Conservation (phyloP, 1,140 invertebrate species). For the Pollicipes pollicipes region DNA sequence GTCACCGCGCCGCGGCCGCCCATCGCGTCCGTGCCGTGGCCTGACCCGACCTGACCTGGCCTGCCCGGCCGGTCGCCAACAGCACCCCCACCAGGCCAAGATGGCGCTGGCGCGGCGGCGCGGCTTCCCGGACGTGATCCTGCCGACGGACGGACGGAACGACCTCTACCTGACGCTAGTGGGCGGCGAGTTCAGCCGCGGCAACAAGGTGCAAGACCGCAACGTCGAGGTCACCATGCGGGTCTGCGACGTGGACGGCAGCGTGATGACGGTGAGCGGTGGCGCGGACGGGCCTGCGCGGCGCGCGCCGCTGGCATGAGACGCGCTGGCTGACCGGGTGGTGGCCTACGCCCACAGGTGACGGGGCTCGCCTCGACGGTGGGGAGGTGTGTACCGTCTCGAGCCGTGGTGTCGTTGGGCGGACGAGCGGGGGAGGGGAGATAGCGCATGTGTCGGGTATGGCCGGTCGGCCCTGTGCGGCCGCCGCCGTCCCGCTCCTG, state of each 20-base stretch:
- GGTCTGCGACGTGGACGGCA: conserved; percentile 63
- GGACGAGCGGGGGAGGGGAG: no score
- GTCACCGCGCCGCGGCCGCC: neutral
- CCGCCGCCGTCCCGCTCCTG: no score
- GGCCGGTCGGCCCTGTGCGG: no score
- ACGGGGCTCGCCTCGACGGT: no score
- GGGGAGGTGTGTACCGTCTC: no score
- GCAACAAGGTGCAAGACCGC: conserved; percentile 68
- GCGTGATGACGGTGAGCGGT: no score
- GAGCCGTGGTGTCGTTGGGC: no score
- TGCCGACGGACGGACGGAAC: conserved; percentile 84
- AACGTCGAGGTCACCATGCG: conserved; percentile 74
- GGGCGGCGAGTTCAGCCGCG: conserved; percentile 63
- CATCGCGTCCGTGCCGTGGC: conserved; percentile 4
- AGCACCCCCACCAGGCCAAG: conserved; percentile 21
- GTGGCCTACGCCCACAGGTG: no score
- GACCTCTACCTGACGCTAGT: conserved; percentile 81
- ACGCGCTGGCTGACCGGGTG: no score
- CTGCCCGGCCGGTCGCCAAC: neutral
- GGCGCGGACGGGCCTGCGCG: no score
- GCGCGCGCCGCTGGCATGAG: no score
- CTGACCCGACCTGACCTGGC: conserved; percentile 13
- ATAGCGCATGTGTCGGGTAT: no score
- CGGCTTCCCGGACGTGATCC: conserved; percentile 87
- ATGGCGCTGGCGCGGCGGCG: conserved; percentile 74